phyloP scores from a whole-genome alignment of 2,888 invertebrate genomes.

The Parthenolecanium corni region DNA sequence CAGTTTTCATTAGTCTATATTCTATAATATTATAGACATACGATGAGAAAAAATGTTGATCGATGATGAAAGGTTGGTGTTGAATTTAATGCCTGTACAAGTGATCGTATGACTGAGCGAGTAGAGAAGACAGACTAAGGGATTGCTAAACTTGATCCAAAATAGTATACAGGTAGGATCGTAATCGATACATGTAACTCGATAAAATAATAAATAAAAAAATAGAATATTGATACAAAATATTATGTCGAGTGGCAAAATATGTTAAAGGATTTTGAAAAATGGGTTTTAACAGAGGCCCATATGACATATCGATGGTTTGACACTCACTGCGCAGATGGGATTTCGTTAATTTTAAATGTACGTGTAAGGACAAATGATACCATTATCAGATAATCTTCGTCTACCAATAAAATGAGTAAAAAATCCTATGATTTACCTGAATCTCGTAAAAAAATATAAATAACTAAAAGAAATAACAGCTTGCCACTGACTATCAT shows the following conservation, averaged over 20 bases:
- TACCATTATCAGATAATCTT: conserved; percentile 17
- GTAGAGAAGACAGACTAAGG: conserved; percentile 2
- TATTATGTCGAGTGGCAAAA: too few species aligned
- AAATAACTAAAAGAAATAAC: background rate
- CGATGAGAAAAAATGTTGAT: conserved; percentile 15
- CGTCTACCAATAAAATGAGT: background rate
- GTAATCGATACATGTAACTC: too few species aligned
- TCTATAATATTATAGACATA: conserved; percentile 5
- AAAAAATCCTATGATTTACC: background rate
- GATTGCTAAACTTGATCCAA: conserved; percentile 1
- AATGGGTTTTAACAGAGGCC: too few species aligned
- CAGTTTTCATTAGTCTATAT: background rate
- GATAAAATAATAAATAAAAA: too few species aligned
- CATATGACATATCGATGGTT: too few species aligned
- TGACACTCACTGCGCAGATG: too few species aligned
- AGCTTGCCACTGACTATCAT: background rate
- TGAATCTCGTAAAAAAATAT: background rate
- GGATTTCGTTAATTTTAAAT: too few species aligned
- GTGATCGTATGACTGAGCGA: background rate
- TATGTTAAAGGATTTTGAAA: too few species aligned
- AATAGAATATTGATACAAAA: too few species aligned
- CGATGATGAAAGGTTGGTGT: conserved; percentile 25
- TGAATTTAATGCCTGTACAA: conserved; percentile 18
- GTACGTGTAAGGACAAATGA: conserved; percentile 12
- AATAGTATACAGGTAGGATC: too few species aligned